Base-by-base conservation (phyloP, 2,113 vertebrate genomes). In the Pontoporia blainvillei region DNA sequence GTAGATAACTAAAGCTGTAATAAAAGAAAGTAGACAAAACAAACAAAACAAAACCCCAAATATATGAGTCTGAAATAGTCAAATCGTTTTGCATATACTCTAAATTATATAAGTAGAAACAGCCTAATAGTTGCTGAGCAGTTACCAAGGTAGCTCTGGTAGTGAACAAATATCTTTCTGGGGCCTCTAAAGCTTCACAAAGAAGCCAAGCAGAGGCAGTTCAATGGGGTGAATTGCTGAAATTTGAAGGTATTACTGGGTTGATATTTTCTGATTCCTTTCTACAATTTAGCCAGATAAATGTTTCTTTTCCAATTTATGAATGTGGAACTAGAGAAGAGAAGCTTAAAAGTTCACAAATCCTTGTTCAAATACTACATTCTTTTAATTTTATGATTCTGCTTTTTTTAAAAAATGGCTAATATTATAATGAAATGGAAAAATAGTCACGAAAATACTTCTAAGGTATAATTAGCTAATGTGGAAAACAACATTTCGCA, bases 371-470 rank as follows among this genome's bases (percentile, higher is more conserved):
- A 61, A 79, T 54, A 25, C 11, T 46, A 46, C 62, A 4, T 62
- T 34, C n/a, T n/a, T 90, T 82, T 73, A 41, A 90, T 39, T 69
- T 57, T 61, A 73, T 84, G 61, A 41, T 27, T 81, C 31, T 93
- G 9, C 17, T 27, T 57, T 86, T 76, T 71, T 2, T 2, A 64
- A 83, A 29, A 11, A 25, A 25, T 14, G 18, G 34, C 36, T 75
- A 75, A 69, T n/a, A 78, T 46, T 72, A 61, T 85, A 75, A 89
- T 66, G 41, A 86, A 54, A 46, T 57, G 67, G 29, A 27, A 91
- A 96, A 85, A 49, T 67, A 95, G 17, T 34, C 72, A 71, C 54
- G 18, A 78, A 95, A 95, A 44, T 91, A 46, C 17, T 91, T 91
- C 64, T 64, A 89, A 76, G 54, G 46, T 49, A 66, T 46, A 17